Conservation (phyloP, 2,888 invertebrate genomes). For the Stictocephala bisonia region DNA sequence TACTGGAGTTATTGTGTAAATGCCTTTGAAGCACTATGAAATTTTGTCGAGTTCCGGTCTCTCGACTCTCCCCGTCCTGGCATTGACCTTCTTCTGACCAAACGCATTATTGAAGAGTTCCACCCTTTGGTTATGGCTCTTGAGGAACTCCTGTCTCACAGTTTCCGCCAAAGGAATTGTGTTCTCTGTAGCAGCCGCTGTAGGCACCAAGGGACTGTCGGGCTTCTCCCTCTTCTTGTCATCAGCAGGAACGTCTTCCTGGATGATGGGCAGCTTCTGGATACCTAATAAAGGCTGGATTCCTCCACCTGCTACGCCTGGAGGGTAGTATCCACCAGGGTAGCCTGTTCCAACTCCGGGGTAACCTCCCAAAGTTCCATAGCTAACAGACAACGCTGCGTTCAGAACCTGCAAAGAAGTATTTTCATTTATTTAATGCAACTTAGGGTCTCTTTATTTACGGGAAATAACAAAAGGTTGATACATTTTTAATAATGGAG, state of each 20-base stretch:
- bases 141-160: slow-evolving; percentile 11
- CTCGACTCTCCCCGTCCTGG: slow-evolving; percentile 12
- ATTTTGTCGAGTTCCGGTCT: neutral
- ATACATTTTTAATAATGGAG: no score
- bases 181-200: neutral
- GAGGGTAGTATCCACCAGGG: neutral
- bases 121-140: slow-evolving; percentile 31
- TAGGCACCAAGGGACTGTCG: neutral
- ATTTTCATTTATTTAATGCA: no score
- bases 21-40: neutral
- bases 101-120: slow-evolving; percentile 16
- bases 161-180: neutral
- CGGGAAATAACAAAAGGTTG: no score
- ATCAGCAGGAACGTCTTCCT: slow-evolving; percentile 10
- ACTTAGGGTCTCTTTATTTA: no score
- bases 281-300: neutral
- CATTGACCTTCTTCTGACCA: neutral
- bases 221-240: slow-evolving; percentile 28
- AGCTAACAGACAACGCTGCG: slow-evolving; percentile 24
- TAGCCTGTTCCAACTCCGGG: neutral
- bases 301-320: neutral
- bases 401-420: no score
- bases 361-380: slow-evolving; percentile 6
- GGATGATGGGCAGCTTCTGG: slow-evolving; percentile 27
- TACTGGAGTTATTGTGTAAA: no score